A percentile compares a stretch with the other conserved stretches of the same genome.
phyloP scores from a whole-genome alignment of 1,140 invertebrate species.

The Argopecten irradians region DNA sequence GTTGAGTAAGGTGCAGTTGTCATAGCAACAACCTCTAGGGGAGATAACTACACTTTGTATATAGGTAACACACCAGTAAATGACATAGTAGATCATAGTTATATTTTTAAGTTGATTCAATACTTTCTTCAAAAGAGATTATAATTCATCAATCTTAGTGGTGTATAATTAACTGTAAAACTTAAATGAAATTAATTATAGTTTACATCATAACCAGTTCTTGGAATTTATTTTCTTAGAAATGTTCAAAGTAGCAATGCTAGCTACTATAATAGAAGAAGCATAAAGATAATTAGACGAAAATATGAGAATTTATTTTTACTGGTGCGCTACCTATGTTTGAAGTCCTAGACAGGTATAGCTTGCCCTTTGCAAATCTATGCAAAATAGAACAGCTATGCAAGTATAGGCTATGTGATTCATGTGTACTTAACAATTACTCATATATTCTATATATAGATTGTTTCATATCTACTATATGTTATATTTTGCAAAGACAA shows the following conservation, averaged over 20 bases:
- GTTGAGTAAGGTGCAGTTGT: not conserved
- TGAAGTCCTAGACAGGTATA: not conserved
- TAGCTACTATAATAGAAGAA: not conserved
- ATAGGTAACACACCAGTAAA: not conserved
- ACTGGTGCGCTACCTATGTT: not conserved
- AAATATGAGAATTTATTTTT: not conserved
- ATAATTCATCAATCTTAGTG: too few relatives aligned
- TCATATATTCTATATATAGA: not conserved
- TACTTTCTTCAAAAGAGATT: not conserved
- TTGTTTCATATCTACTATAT: not conserved
- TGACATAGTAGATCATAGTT: not conserved
- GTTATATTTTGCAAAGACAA: conserved; percentile 18
- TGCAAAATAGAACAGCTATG: conserved; percentile 4
- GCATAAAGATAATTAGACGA: not conserved
- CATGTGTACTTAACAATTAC: not conserved
- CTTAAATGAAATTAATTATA: too few relatives aligned
- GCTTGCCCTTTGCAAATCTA: not conserved
- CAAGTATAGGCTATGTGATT: conserved; percentile 15
- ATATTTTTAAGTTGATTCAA: not conserved
- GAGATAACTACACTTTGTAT: not conserved
- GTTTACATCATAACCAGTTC: not conserved
- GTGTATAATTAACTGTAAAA: too few relatives aligned
- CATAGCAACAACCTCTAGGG: not conserved
- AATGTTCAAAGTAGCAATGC: not conserved
- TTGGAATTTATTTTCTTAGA: not conserved